Conservation (phyloP, 2,797 vertebrate species). For the Artibeus lituratus region DNA sequence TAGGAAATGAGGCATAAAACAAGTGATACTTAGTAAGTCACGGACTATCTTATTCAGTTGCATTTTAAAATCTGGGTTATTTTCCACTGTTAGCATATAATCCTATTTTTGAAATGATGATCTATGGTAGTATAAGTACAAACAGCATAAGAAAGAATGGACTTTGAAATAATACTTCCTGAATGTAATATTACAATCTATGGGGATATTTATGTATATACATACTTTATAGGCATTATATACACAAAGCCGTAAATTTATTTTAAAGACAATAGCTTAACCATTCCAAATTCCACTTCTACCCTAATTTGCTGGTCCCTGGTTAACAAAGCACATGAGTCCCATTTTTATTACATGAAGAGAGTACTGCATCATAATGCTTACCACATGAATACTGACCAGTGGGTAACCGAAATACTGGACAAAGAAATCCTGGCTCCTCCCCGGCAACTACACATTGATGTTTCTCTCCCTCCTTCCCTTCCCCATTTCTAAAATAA, state of each 20-base stretch:
- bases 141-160: background rate
- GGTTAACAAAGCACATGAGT: background rate
- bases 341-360: background rate
- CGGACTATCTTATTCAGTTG: background rate
- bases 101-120: background rate
- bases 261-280: background rate
- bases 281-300: background rate
- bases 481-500: no score
- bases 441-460: no score
- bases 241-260: background rate
- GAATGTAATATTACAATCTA: background rate
- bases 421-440: background rate
- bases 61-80: background rate
- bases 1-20: constrained; percentile 14
- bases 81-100: background rate
- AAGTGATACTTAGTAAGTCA: background rate
- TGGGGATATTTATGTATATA: background rate
- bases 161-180: background rate
- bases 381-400: background rate
- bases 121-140: background rate
- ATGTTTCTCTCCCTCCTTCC: no score
- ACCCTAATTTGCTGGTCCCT: background rate
- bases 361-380: background rate
- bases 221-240: background rate
- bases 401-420: background rate